A percentile compares a stretch with the other conserved stretches of the same genome.
Conservation (phyloP, 2,797 vertebrate genomes). For the Kryptolebias ocellatus region DNA sequence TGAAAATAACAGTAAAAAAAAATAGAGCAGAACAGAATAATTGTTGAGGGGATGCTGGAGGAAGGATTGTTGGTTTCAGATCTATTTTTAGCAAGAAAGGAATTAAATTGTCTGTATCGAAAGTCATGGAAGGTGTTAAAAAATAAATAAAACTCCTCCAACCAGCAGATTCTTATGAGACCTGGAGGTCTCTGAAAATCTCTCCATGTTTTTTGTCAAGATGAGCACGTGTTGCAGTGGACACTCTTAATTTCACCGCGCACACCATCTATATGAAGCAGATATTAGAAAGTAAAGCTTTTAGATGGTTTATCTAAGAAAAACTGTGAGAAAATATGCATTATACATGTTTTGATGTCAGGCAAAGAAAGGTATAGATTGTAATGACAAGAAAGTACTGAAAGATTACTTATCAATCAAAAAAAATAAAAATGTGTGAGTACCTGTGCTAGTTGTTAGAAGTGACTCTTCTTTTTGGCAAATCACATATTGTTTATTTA, state of each 20-base stretch:
- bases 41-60: conserved; percentile 44
- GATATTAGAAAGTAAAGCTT: not conserved
- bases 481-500: too few relatives aligned
- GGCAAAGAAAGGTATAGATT: too few relatives aligned
- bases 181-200: conserved; percentile 9
- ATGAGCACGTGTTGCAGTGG: not conserved
- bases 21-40: conserved; percentile 24
- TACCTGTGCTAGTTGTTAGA: too few relatives aligned
- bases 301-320: too few relatives aligned
- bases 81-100: conserved; percentile 20
- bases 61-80: conserved; percentile 30
- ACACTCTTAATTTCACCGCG: not conserved
- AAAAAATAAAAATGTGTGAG: too few relatives aligned
- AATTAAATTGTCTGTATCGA: conserved; percentile 23
- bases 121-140: conserved; percentile 7
- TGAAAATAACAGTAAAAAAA: conserved; percentile 50
- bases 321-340: too few relatives aligned
- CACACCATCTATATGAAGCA: not conserved
- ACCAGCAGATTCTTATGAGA: conserved; percentile 7
- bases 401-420: too few relatives aligned
- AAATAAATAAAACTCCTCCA: conserved; percentile 16
- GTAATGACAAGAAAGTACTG: too few relatives aligned
- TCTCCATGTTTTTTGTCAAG: not conserved
- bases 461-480: too few relatives aligned
- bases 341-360: too few relatives aligned